A percentile compares a stretch with the other conserved stretches of the same genome.
Evolutionary conservation across 2,797 vertebrate genomes (phyloP).

Genomic region (Chaunax sp.): DNA sequence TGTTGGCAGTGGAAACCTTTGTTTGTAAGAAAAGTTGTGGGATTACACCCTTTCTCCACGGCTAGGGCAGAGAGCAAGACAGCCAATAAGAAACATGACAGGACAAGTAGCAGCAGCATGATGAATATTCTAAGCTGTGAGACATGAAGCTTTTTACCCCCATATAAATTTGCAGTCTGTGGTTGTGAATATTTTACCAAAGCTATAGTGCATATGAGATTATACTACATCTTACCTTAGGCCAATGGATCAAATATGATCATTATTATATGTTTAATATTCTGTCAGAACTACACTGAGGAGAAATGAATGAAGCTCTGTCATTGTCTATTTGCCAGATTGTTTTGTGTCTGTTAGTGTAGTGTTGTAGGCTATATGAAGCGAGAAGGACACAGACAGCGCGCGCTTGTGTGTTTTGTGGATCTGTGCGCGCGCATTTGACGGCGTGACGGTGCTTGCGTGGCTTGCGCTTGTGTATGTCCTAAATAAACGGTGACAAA

Average conservation of each 20-base stretch:
- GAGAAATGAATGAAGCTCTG: background rate
- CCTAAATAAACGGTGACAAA: conserved; percentile 39
- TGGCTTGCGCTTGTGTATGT: conserved; percentile 65
- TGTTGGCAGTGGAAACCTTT: background rate
- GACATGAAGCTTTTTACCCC: conserved; percentile 27
- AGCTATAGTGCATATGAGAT: background rate
- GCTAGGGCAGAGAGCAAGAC: conserved; percentile 14
- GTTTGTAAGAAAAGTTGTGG: conserved; percentile 10
- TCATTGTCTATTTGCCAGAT: background rate
- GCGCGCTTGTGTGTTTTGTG: conserved; percentile 49
- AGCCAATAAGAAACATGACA: conserved; percentile 55
- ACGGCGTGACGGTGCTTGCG: conserved; percentile 71
- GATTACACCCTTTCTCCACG: conserved; percentile 26
- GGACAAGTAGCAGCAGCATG: conserved; percentile 48
- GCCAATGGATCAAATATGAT: background rate
- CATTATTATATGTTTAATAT: background rate
- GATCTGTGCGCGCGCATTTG: conserved; percentile 63
- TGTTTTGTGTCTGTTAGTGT: background rate
- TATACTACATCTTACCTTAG: background rate
- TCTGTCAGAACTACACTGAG: background rate
- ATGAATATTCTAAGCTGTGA: conserved; percentile 46
- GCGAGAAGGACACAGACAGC: conserved; percentile 23
- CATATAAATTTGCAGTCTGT: conserved; percentile 30
- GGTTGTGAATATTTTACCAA: background rate
- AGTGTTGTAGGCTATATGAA: conserved; percentile 18